Base-by-base conservation (phyloP, 2,797 vertebrate genomes). In the Aldrovandia affinis region DNA sequence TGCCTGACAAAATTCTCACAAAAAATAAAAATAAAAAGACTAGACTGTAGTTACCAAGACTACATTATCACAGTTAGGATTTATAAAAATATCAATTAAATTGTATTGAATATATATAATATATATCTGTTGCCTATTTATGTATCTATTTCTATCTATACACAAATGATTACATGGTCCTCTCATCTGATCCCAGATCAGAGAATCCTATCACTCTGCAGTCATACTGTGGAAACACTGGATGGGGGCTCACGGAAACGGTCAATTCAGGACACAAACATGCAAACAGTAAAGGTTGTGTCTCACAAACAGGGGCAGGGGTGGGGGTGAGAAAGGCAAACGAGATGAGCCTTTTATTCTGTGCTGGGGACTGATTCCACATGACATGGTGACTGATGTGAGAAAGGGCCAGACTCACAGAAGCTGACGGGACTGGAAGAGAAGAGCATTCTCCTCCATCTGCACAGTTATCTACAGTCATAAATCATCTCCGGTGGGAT, bases 321-420 rank as follows among this genome's bases (percentile, higher is more conserved):
- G 15, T 61, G 61, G 12, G 30, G 44, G 86, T 86, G 87, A 88
- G 86, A 86, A 85, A 92, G 89, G 93, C 91, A 92, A 93, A 93
- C 44, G 18, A 8, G 44, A 44, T 90, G 89, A 90, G 82, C 86
- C 91, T 92, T 93, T 94, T 94, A 93, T 95, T 94, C 92, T 87
- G 83, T 92, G 90, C 91, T 87, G 90, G 89, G 93, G 92, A 92
- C 91, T 91, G 90, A 95, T 95, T 95, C 91, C 81, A 87, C 88
- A 86, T 93, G 95, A 94, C 95, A 94, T 78, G 50, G 92, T 95
- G 95, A 96, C 95, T 94, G 94, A 96, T 96, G 94, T 95, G 93
- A 94, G 93, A 92, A 93, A 95, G 92, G 90, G 90, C 90, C 90
- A 92, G 94, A 95, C 95, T 95, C 95, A 95, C 94, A 85, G 92